A percentile compares a stretch with the other conserved stretches of the same genome.
These are phyloP conservation scores for Drosophila anomalata DNA, from an alignment of 2,888 invertebrate species.

Conservation along the genomic window DNA sequence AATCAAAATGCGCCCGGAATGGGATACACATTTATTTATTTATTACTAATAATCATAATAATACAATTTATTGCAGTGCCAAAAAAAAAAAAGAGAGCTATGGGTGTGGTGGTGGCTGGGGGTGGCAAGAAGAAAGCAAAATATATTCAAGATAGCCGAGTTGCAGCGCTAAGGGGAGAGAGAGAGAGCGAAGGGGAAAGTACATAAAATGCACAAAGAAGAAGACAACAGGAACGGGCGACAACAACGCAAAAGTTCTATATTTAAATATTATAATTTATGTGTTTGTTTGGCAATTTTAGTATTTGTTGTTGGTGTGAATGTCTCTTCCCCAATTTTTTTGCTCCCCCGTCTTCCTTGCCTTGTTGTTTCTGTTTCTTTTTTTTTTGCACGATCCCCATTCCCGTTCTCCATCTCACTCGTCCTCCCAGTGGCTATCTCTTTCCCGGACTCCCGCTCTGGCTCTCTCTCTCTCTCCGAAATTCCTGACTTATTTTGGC, in stretches of 20 bases:
- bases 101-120: no score
- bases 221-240: slow-evolving; percentile 43
- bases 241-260: slow-evolving; percentile 79
- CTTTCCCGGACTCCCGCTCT: not conserved
- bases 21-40: slow-evolving; percentile 42
- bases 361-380: slow-evolving; percentile 17
- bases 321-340: slow-evolving; percentile 45
- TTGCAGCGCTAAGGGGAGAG: slow-evolving; percentile 3
- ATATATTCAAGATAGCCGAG: slow-evolving; percentile 14
- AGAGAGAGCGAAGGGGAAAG: slow-evolving; percentile 5
- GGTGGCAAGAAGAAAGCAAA: slow-evolving; percentile 5
- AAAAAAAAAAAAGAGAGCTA: not conserved
- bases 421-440: slow-evolving; percentile 3
- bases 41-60: slow-evolving; percentile 45
- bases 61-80: slow-evolving; percentile 62
- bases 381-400: slow-evolving; percentile 39
- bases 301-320: slow-evolving; percentile 33
- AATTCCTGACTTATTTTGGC: slow-evolving; percentile 78
- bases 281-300: slow-evolving; percentile 76
- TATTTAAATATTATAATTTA: slow-evolving; percentile 80
- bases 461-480: slow-evolving; percentile 4
- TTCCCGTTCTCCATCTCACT: slow-evolving; percentile 20
- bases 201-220: slow-evolving; percentile 44
- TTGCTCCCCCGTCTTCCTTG: not conserved
- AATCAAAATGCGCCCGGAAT: slow-evolving; percentile 32